Evolutionary conservation across 2,888 invertebrate species (phyloP), one percentile per base, ranked within the genome.

Genomic region (Minunthozetes semirufus): DNA sequence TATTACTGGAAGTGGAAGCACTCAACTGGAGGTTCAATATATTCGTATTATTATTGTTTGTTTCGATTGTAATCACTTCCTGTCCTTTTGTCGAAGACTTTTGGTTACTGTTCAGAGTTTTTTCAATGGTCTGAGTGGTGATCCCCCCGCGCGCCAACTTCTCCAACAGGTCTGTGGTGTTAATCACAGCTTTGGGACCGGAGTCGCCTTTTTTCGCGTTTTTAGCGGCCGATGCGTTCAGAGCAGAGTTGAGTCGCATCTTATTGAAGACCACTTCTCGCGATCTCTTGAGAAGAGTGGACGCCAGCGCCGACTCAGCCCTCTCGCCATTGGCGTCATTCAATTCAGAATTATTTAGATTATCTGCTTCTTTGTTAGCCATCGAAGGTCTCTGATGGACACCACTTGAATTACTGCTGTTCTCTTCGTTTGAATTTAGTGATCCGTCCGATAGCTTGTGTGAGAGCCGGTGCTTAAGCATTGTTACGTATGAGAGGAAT

Each of bases 391-490:
- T 53, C 6, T 19, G 53, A 53, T 13, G 4, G 53, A 8, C 11
- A 53, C 5, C 19, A n/a, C n/a, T 22, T n/a, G 59, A 2, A n/a
- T 17, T 56, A 56, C 25, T 61, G 13, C 15, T 61, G 33, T 61
- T 33, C 1, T 63, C n/a, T 25, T 33, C 38, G 46, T 2, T 46
- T 15, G 6, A 25, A 27, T 25, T 27, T 73, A 25, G 15, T 25
- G 74, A 42, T 13, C 63, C 70, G 15, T 70, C 70, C 4, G 70
- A 25, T 15, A 61, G 25, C 46, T 77, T 77, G 42, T 77, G 77
- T n/a, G 72, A 68, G 15, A 77, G 33, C 50, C 72, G 33, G 73
- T 78, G 78, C 61, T 76, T 75, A 22, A 78, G 66, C 33, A 77
- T 46, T 59, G 77, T 72, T 27, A 77, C 75, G 53, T 74, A 72